Evolutionary conservation across 2,797 vertebrate genomes (phyloP).

Genomic region (Ispidina picta): DNA sequence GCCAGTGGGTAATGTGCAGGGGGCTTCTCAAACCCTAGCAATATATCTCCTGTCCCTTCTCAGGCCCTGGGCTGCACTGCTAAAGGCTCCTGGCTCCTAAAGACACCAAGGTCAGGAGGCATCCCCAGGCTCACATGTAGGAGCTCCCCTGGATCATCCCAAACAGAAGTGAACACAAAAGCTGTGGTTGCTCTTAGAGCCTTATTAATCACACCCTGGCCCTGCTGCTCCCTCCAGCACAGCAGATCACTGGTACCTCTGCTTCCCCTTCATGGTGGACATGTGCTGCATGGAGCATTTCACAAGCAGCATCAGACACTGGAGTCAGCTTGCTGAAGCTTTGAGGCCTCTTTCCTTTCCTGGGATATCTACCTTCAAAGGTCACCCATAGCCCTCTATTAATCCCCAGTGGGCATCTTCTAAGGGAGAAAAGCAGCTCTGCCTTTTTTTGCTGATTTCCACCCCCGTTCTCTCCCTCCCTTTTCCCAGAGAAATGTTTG

Average conservation of each 20-base stretch:
- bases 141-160: not conserved
- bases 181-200: conserved; percentile 16
- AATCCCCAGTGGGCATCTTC: not conserved
- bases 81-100: not conserved
- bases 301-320: not conserved
- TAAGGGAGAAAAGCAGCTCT: not conserved
- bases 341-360: not conserved
- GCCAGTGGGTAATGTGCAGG: fast-evolving
- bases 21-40: not conserved
- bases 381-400: conserved; percentile 26
- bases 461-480: not conserved
- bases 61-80: not conserved
- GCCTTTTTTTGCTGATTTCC: conserved; percentile 42
- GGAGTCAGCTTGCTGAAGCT: not conserved
- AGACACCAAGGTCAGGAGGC: not conserved
- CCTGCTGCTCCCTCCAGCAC: conserved; percentile 1
- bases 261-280: not conserved
- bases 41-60: not conserved
- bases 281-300: not conserved
- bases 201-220: conserved; percentile 5
- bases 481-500: conserved; percentile 9
- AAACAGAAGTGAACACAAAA: not conserved
- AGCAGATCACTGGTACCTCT: not conserved
- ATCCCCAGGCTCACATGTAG: not conserved
- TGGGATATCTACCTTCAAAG: conserved; percentile 59